phyloP scores from a whole-genome alignment of 2,113 vertebrate genomes.

The Scalopus aquaticus region DNA sequence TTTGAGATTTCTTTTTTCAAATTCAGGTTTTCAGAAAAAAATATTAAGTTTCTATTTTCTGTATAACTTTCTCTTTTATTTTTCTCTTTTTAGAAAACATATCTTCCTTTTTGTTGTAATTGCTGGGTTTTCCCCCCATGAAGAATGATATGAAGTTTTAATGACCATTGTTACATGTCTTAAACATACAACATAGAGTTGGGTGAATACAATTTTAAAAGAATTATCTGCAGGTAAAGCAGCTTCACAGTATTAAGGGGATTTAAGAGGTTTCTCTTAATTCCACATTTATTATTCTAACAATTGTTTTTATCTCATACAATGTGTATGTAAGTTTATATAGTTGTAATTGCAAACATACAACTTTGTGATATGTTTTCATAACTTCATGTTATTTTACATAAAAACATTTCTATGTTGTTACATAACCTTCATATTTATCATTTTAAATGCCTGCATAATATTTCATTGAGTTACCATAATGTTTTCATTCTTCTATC shows the following conservation, averaged over 20 bases:
- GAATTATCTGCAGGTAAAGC: background rate
- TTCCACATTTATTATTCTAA: background rate
- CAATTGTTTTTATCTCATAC: conserved; percentile 43
- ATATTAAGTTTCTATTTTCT: conserved; percentile 8
- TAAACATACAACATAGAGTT: conserved; percentile 5
- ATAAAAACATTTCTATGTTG: background rate
- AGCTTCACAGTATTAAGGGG: conserved; percentile 16
- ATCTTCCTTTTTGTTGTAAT: background rate
- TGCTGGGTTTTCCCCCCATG: background rate
- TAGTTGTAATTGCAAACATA: conserved; percentile 1
- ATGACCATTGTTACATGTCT: background rate
- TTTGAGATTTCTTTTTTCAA: conserved; percentile 43
- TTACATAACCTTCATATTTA: conserved; percentile 34
- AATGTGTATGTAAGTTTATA: background rate
- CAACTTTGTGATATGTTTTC: conserved; percentile 13
- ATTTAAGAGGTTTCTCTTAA: conserved; percentile 5
- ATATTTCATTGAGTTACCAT: conserved; percentile 26
- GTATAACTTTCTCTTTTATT: background rate
- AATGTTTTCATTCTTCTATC: conserved; percentile 19
- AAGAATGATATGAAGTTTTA: conserved; percentile 1
- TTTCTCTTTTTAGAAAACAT: background rate
- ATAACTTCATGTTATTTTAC: conserved; percentile 19
- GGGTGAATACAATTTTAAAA: background rate
- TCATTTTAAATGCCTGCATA: conserved; percentile 27
- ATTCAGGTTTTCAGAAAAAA: conserved; percentile 45